Conservation (phyloP, 2,888 invertebrate genomes). For the Coecobrya sp. region DNA sequence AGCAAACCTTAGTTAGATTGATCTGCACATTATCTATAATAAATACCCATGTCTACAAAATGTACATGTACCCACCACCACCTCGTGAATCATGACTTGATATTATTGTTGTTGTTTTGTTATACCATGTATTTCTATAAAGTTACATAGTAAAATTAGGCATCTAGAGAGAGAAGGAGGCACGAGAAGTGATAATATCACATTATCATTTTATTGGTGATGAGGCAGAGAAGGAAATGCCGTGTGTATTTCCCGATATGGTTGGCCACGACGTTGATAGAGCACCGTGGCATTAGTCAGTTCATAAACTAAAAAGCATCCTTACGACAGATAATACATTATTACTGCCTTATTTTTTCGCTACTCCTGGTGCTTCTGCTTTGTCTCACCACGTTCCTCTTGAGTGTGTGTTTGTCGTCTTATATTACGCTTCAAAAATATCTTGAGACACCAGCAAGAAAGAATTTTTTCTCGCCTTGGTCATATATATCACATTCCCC, state of each 20-base stretch:
- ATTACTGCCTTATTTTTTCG: constrained; percentile 25
- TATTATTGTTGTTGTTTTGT: not conserved
- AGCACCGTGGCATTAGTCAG: constrained; percentile 67
- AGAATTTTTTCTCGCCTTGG: constrained; percentile 68
- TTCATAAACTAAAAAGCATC: constrained; percentile 44
- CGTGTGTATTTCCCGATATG: constrained; percentile 75
- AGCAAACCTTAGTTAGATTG: no score
- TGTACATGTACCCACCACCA: not conserved
- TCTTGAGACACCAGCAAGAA: constrained; percentile 46
- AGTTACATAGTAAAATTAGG: constrained; percentile 30
- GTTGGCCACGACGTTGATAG: constrained; percentile 70
- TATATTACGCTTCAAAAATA: constrained; percentile 65
- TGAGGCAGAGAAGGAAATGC: constrained; percentile 71
- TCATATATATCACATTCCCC: constrained; percentile 73
- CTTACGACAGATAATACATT: constrained; percentile 63
- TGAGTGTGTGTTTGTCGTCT: constrained; percentile 19
- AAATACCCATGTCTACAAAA: not conserved
- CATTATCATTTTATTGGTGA: constrained; percentile 55
- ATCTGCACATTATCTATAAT: no score
- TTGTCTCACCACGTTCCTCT: constrained; percentile 22
- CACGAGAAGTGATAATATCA: constrained; percentile 43
- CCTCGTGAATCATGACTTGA: constrained; percentile 3
- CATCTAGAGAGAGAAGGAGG: constrained; percentile 16
- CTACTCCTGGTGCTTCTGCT: constrained; percentile 28
- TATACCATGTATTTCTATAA: not conserved